Evolutionary conservation across 2,888 invertebrate species (phyloP), one percentile per base, ranked within the genome.

Genomic region (Himalopsyche anomala): DNA sequence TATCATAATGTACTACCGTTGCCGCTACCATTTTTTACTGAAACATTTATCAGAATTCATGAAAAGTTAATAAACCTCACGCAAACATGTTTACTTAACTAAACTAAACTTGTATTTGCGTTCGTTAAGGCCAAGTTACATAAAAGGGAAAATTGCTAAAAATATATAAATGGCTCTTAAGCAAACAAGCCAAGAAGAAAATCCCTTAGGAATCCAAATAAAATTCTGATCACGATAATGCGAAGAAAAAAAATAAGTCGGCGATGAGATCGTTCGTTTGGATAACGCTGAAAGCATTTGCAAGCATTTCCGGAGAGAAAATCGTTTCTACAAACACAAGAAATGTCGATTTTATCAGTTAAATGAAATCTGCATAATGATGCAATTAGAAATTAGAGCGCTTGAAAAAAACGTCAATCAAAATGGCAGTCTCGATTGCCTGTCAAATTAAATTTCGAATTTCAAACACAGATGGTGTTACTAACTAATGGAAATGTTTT

Each of bases 181-280:
- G 62, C 62, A 19, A 62, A 19, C 62, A 62, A 62, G 56, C 56
- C 19, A 19, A 62, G 15, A 62, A 8, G 19, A 28, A 62, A 62
- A 19, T 62, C 62, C 62, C 62, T 62, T n/a, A 19, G 62, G 62
- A 62, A 62, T 62, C 4, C 62, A 5, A 62, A 62, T 62, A 62
- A 62, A 62, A 62, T 62, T 62, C 62, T 62, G 62, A 62, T 62
- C 62, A 62, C 62, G 62, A 62, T 62, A 62, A 62, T 19, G 62
- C 19, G 28, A 62, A 62, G 4, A 15, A 62, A 62, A 62, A 62
- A 62, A 62, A 5, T 5, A 6, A n/a, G n/a, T 56, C 56, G 11
- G 62, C n/a, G 8, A 8, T 15, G 9, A 62, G 62, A 62, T 62
- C 62, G 62, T 19, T 62, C 62, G 62, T 8, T 19, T 28, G 62